phyloP scores from a whole-genome alignment of 2,888 invertebrate species.

The Helobdella robusta region DNA sequence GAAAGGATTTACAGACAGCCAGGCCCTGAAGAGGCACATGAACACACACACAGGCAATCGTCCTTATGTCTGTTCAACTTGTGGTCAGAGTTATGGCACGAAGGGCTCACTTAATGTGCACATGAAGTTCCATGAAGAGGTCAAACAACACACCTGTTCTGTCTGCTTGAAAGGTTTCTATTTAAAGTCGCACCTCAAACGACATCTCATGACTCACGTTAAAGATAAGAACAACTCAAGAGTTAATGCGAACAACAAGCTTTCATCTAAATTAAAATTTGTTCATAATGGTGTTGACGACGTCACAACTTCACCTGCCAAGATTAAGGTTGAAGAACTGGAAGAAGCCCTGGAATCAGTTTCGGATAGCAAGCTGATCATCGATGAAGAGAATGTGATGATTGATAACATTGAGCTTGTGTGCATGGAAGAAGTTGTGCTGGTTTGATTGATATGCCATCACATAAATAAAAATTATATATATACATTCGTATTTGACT shows the following conservation, averaged over 20 bases:
- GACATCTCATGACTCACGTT: slow-evolving; percentile 25
- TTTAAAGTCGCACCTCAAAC: slow-evolving; percentile 22
- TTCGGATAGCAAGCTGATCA: background rate
- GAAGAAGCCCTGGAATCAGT: background rate
- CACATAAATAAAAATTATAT: too few relatives aligned
- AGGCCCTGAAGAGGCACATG: slow-evolving; percentile 25
- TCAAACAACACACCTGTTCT: slow-evolving; percentile 21
- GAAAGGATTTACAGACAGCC: slow-evolving; percentile 26
- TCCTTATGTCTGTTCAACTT: slow-evolving; percentile 23
- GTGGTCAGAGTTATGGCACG: slow-evolving; percentile 26
- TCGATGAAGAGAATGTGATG: slow-evolving; percentile 13
- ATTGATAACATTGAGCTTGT: slow-evolving; percentile 16
- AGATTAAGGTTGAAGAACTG: background rate
- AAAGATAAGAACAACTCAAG: slow-evolving; percentile 12
- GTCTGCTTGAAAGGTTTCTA: slow-evolving; percentile 25
- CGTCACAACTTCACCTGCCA: background rate
- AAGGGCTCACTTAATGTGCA: slow-evolving; percentile 24
- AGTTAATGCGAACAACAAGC: background rate
- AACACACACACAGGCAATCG: slow-evolving; percentile 23
- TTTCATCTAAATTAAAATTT: too few relatives aligned
- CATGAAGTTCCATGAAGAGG: slow-evolving; percentile 25
- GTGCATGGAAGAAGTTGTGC: slow-evolving; percentile 22
- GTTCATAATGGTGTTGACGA: background rate
- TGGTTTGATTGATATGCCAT: too few relatives aligned
- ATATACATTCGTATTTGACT: too few relatives aligned